phyloP scores from a whole-genome alignment of 2,888 invertebrate genomes.

The Drosophila aldrichi region DNA sequence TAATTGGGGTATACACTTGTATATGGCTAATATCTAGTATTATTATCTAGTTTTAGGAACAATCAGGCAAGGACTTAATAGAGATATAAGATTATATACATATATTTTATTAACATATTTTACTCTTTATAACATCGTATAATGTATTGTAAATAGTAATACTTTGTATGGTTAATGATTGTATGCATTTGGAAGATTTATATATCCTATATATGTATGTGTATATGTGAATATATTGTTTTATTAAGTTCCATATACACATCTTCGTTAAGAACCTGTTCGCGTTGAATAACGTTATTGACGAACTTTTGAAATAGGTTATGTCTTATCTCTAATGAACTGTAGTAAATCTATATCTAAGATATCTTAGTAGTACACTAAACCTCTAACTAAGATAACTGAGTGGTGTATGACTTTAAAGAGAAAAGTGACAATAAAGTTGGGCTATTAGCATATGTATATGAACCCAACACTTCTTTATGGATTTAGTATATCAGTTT shows the following conservation, averaged over 20 bases:
- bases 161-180: too few relatives aligned
- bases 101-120: too few relatives aligned
- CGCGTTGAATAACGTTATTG: neutral
- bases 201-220: neutral
- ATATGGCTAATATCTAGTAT: neutral
- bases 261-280: neutral
- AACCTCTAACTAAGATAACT: neutral
- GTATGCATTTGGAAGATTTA: neutral
- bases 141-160: too few relatives aligned
- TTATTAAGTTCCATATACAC: neutral
- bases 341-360: neutral
- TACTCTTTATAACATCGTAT: too few relatives aligned
- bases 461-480: slow-evolving; percentile 1
- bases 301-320: neutral
- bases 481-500: neutral
- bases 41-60: too few relatives aligned
- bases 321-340: neutral
- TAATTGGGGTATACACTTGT: neutral
- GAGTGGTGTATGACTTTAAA: neutral
- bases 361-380: neutral
- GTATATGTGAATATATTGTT: neutral
- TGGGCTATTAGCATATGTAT: too few relatives aligned
- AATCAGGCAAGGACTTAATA: neutral
- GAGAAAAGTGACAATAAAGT: neutral
- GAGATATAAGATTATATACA: neutral